Evolutionary conservation across 2,797 vertebrate species (phyloP).

Genomic region (Parauchenoglanis ngamensis): DNA sequence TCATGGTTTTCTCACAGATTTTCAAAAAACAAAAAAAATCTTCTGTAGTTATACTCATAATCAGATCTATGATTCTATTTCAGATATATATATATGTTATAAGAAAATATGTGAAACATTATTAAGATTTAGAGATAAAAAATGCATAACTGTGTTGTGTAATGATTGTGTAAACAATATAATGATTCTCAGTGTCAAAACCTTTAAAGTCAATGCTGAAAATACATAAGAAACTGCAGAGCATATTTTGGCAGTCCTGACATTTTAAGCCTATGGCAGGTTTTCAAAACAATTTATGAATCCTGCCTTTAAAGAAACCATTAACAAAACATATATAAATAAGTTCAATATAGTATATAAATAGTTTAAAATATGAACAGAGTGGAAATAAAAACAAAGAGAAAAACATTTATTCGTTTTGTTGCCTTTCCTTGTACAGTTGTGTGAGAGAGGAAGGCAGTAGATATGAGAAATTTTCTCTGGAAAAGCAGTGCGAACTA

Average conservation of each 20-base stretch:
- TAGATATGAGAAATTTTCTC: constrained; percentile 27
- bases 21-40: background rate
- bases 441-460: background rate
- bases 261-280: background rate
- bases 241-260: background rate
- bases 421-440: background rate
- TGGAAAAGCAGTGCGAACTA: constrained; percentile 5
- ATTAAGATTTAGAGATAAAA: background rate
- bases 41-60: background rate
- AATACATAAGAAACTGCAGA: background rate
- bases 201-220: background rate
- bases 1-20: background rate
- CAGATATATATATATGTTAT: background rate
- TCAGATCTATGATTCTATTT: background rate
- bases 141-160: background rate
- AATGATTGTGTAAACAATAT: background rate
- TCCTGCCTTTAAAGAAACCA: background rate
- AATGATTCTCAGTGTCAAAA: background rate
- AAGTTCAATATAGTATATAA: background rate
- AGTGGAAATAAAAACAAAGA: background rate
- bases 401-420: background rate
- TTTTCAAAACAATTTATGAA: background rate
- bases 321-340: background rate
- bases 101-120: background rate
- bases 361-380: background rate